Conservation (phyloP, 2,113 vertebrate species). For the Vidua macroura region DNA sequence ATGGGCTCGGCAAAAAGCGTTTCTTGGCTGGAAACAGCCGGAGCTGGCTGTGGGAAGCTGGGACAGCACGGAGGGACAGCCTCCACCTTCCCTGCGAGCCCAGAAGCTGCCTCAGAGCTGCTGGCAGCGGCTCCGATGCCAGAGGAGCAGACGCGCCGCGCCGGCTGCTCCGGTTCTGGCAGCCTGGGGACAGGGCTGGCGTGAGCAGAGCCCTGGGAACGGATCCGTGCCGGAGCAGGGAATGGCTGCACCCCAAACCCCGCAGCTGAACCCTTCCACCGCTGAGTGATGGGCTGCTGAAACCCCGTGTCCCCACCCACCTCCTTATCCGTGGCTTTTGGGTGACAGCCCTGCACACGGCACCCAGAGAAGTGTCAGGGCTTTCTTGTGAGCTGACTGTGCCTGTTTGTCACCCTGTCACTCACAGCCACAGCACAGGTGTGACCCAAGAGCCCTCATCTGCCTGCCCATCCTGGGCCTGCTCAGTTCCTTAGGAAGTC, state of each 20-base stretch:
- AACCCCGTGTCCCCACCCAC: rapidly evolving
- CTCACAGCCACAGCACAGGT: neutral
- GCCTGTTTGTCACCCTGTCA: neutral
- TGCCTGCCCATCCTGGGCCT: neutral
- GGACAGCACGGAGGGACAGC: neutral
- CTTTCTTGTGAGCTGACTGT: neutral
- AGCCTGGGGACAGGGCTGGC: neutral
- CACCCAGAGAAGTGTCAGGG: neutral
- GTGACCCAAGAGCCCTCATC: neutral
- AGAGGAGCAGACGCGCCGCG: neutral
- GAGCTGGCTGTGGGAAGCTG: conserved; percentile 20
- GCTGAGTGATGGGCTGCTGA: neutral
- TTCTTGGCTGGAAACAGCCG: conserved; percentile 17
- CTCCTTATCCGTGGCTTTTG: neutral
- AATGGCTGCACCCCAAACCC: neutral
- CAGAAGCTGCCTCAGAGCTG: conserved; percentile 26
- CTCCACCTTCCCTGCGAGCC: neutral
- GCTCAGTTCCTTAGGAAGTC: neutral
- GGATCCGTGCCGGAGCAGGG: neutral
- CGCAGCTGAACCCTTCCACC: neutral
- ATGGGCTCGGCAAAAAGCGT: neutral
- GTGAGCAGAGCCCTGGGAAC: neutral
- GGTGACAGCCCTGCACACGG: neutral
- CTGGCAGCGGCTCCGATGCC: neutral
- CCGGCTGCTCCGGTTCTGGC: neutral